A percentile compares a stretch with the other conserved stretches of the same genome.
Conservation (phyloP, 2,888 invertebrate species). For the Synergus gifuensis region DNA sequence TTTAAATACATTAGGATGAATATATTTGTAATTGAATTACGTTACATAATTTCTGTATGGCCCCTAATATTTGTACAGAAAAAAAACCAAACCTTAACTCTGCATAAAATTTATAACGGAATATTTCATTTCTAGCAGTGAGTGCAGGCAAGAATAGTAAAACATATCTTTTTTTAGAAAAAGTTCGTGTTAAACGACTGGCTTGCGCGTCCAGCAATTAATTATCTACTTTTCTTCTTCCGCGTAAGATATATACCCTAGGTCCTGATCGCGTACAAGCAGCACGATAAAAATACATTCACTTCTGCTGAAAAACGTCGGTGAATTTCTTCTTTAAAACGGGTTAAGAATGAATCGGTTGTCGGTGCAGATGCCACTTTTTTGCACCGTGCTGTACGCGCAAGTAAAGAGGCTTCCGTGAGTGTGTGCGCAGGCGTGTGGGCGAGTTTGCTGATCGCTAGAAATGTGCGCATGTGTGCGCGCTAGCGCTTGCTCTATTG, state of each 20-base stretch:
- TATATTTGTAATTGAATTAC: too few relatives aligned
- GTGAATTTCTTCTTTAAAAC: conserved; percentile 37
- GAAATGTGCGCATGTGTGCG: conserved; percentile 42
- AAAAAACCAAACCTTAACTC: too few relatives aligned
- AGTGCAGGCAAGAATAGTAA: neutral
- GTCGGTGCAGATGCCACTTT: conserved; percentile 26
- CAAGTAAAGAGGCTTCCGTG: neutral
- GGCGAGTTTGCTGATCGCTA: conserved; percentile 29
- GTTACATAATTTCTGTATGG: too few relatives aligned
- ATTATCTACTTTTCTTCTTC: conserved; percentile 34
- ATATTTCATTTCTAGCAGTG: neutral
- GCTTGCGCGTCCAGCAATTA: conserved; percentile 15
- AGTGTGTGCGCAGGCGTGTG: conserved; percentile 46
- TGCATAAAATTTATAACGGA: neutral
- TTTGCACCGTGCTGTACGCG: conserved; percentile 10
- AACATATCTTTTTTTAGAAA: conserved; percentile 13
- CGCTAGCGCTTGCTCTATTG: conserved; percentile 42
- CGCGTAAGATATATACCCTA: conserved; percentile 20
- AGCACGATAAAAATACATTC: conserved; percentile 17
- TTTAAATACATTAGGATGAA: too few relatives aligned
- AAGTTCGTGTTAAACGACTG: conserved; percentile 30
- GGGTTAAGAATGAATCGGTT: conserved; percentile 26
- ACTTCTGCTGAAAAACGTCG: conserved; percentile 16
- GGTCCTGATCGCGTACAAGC: conserved; percentile 8
- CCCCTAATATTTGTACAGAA: too few relatives aligned